Evolutionary conservation across 2,797 vertebrate genomes (phyloP), one percentile per base, ranked within the genome.

Genomic region (Columba guinea): DNA sequence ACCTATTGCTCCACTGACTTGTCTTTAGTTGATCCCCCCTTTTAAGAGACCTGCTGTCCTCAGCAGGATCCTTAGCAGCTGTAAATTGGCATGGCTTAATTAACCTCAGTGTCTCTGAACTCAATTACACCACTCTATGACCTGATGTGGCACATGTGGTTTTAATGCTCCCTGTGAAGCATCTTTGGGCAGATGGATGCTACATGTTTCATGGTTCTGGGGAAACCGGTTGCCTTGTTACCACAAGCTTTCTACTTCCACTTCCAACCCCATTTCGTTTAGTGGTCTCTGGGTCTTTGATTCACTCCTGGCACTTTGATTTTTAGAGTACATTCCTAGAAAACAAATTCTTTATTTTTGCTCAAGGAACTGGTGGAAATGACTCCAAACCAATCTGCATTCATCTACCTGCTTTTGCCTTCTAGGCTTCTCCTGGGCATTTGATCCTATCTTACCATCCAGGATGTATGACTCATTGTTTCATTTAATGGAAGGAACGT

Each of bases 1-100:
- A 44, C 6, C 17, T 5, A 1, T 52, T 62, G 24, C 4, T 32
- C 26, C 13, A 4, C 26, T 7, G 59, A 10, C n/a, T 13, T 55
- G 11, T 20, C 52, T 41, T 68, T 5, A n/a, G n/a, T 22, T 35
- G 39, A 7, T 10, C 8, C 16, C 6, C 44, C 35, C 6, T 62
- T 34, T 24, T 23, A 27, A 27, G 58, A 51, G 78, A 28, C 13
- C 64, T 59, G 82, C 20, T 83, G n/a, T 17, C 41, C 28, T 37
- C 13, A 76, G 80, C 69, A 71, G 59, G 53, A 28, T 22, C 49
- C 59, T 53, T 51, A 27, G 49, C 11, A 6, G 75, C 28, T 32
- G 39, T 51, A 0, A 41, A 44, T 1, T 3, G 27, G 3, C 6
- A 1, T 9, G 65, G 22, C 11, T 65, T 87, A 60, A 10, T 62